Evolutionary conservation across 2,888 invertebrate species (phyloP).

Genomic region (Norana najaformis): DNA sequence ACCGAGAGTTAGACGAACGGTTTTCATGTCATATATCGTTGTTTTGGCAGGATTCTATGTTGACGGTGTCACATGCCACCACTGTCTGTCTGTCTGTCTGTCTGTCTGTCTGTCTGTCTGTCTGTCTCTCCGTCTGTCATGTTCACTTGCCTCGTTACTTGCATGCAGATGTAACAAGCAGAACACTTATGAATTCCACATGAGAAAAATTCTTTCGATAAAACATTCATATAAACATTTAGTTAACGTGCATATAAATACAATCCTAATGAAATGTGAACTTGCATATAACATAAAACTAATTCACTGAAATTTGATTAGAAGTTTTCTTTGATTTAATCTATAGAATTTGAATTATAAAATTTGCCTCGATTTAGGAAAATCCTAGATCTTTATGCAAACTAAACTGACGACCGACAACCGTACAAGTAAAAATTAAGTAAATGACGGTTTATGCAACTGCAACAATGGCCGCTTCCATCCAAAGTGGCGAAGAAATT

Average conservation of each 20-base stretch:
- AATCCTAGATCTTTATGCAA: background rate
- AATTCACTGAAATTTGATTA: background rate
- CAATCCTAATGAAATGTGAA: too few species aligned
- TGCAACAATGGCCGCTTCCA: background rate
- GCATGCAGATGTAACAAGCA: background rate
- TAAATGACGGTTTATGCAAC: background rate
- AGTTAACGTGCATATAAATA: too few species aligned
- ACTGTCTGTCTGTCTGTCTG: too few species aligned
- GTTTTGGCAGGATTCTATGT: too few species aligned
- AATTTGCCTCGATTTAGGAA: background rate
- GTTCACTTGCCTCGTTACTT: background rate
- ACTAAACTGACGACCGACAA: background rate
- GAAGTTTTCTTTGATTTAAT: too few species aligned
- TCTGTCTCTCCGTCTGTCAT: background rate
- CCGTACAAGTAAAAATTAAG: background rate
- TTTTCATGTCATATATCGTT: background rate
- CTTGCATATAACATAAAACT: background rate
- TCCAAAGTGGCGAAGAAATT: background rate
- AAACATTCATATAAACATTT: too few species aligned
- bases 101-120: too few species aligned
- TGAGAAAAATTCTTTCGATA: background rate
- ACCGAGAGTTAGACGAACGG: slow-evolving; percentile 17
- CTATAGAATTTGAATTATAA: background rate
- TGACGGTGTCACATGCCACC: too few species aligned
- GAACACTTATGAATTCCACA: background rate